Base-by-base conservation (phyloP, 2,888 invertebrate species). In the Bellardia pandia region DNA sequence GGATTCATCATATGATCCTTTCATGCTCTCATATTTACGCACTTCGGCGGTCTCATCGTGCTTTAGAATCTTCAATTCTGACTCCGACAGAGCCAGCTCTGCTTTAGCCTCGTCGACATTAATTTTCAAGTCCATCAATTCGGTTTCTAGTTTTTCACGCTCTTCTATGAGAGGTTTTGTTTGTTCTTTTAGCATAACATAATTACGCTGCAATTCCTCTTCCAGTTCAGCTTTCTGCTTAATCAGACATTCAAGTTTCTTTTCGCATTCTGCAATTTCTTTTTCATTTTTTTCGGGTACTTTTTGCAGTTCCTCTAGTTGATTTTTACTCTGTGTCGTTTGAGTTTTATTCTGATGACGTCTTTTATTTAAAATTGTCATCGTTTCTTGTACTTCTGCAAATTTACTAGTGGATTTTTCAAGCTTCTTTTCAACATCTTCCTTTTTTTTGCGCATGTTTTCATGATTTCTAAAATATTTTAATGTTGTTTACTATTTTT, bases 61-160 rank as follows among this genome's bases (percentile, higher is more conserved):
- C 86, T 93, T 93, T 88, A 96, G 97, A 71, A 98, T 94, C 91
- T 97, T 96, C 13, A 98, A 93, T 92, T 98, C 96, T 0, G 97
- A 96, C 91, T 98, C 96, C 0, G 97, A 96, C 13, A 93, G 88
- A 14, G 92, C 90, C 9, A 93, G 77, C 13, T 90, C 94, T 88
- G 95, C 94, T 94, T 96, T 97, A 0, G 96, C 95, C 90, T 96
- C 95, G 90, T 97, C 96, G 0, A 96, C 96, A 9, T 95, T 94
- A 89, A 95, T 95, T 90, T 96, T 96, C 7, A 97, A 93, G 2
- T 94, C 95, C 23, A 96, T 95, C 23, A 98, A 93, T 88, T 96
- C 95, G 53, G 94, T 94, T 90, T 95, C 95, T 0, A 95, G 93
- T 53, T 93, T 92, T 66, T 94, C 94, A 87, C 96, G 96, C 91